Evolutionary conservation across 2,113 vertebrate species (phyloP).

Genomic region (Notarius quadriscutis): DNA sequence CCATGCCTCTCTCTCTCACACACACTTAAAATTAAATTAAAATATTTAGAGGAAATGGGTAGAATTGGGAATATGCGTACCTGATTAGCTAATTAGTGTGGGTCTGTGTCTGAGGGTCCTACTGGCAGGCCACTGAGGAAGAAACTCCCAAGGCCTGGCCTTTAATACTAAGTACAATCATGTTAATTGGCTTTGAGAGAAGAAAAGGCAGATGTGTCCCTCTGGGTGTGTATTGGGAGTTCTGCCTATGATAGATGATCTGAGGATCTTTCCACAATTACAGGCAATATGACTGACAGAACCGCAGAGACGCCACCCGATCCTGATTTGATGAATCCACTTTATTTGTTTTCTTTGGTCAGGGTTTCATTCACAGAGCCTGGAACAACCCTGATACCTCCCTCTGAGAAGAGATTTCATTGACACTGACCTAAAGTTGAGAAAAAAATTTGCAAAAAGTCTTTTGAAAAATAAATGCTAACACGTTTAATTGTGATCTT

Average conservation of each 20-base stretch:
- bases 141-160: neutral
- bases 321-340: neutral
- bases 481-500: neutral
- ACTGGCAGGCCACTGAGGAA: neutral
- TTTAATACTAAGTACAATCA: slow-evolving; percentile 24
- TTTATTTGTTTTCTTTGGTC: neutral
- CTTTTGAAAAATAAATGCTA: neutral
- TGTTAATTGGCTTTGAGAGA: slow-evolving; percentile 53
- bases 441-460: neutral
- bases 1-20: neutral
- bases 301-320: neutral
- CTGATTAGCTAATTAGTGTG: neutral
- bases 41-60: no score
- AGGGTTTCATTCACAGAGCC: neutral
- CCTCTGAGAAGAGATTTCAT: neutral
- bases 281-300: neutral
- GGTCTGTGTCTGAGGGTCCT: neutral
- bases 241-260: neutral
- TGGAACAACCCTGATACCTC: neutral
- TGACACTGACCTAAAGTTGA: neutral
- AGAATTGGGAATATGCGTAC: neutral
- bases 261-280: neutral
- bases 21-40: slow-evolving; percentile 46
- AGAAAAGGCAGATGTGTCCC: slow-evolving; percentile 37
- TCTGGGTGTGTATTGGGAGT: neutral